These are phyloP conservation scores for Pterocles burchelli DNA, from an alignment of 2,113 vertebrate genomes.

Conservation along the genomic window DNA sequence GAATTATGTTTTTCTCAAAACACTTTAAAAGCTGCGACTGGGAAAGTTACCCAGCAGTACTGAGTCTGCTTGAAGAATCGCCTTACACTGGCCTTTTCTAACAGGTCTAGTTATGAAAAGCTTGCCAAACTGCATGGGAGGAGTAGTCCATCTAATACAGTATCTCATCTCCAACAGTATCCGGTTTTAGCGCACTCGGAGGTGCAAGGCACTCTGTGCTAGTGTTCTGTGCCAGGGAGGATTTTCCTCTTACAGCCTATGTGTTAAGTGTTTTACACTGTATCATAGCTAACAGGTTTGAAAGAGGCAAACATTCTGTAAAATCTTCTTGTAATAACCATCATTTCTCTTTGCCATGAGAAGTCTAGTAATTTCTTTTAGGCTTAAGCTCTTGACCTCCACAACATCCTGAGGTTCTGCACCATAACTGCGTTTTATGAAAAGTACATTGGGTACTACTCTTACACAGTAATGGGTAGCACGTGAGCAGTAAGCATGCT, in stretches of 20 bases:
- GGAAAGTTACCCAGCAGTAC: not conserved
- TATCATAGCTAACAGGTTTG: not conserved
- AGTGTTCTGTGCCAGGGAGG: not conserved
- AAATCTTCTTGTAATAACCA: not conserved
- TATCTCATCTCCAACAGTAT: not conserved
- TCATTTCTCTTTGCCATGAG: not conserved
- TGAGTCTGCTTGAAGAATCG: not conserved
- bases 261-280: not conserved
- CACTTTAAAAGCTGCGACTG: not conserved
- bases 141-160: not conserved
- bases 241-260: not conserved
- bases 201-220: not conserved
- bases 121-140: not conserved
- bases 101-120: not conserved
- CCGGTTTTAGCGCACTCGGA: not conserved
- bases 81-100: not conserved
- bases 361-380: not conserved
- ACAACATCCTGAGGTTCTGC: not conserved
- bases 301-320: not conserved
- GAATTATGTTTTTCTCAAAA: not conserved
- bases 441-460: not conserved
- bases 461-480: not conserved
- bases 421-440: not conserved
- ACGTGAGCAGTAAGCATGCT: not conserved
- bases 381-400: not conserved